Evolutionary conservation across 2,113 vertebrate genomes (phyloP).

Genomic region (Rhadina sibilatrix): DNA sequence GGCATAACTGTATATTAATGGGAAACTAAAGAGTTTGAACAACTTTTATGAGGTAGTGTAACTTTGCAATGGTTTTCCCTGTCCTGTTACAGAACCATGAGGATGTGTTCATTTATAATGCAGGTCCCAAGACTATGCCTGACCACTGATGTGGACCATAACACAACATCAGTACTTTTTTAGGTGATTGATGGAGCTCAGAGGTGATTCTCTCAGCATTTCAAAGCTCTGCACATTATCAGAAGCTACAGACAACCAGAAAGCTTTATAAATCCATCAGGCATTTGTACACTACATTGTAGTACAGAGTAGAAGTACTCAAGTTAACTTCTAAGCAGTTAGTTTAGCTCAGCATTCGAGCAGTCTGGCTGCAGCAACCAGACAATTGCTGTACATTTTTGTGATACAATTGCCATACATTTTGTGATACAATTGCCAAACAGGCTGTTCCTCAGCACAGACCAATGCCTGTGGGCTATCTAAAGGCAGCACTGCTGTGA

Average conservation of each 20-base stretch:
- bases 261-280: not conserved
- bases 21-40: not conserved
- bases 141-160: not conserved
- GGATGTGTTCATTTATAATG: not conserved
- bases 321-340: not conserved
- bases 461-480: rapidly evolving
- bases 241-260: not conserved
- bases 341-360: not conserved
- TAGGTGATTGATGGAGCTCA: not conserved
- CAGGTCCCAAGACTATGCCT: not conserved
- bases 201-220: not conserved
- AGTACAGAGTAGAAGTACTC: not conserved
- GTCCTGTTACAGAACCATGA: not conserved
- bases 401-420: not conserved
- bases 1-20: not conserved
- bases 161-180: not conserved
- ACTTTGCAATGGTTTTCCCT: not conserved
- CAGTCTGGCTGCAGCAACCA: not conserved
- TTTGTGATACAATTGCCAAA: not conserved
- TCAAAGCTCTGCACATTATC: not conserved
- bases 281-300: not conserved
- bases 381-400: not conserved
- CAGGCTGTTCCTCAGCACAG: not conserved
- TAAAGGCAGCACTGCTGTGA: not conserved
- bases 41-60: not conserved